Base-by-base conservation (phyloP, 2,113 vertebrate species). In the Erinaceus europaeus region DNA sequence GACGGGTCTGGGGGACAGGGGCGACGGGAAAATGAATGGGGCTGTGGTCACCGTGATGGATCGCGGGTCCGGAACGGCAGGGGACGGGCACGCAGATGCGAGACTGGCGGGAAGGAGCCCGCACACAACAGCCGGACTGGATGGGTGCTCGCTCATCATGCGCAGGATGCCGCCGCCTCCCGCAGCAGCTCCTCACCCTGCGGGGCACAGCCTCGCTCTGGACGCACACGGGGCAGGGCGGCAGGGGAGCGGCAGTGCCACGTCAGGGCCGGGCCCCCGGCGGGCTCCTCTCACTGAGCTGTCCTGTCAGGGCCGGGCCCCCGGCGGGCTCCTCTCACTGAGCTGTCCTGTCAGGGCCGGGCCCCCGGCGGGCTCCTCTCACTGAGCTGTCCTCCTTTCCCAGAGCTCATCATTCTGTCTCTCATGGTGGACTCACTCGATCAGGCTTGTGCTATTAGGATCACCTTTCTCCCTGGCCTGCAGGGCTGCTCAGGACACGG, bases 131-230 rank as follows among this genome's bases (percentile, higher is more conserved):
- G 96, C 97, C 95, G 96, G 96, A 96, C 73, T 91, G 95, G n/a
- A n/a, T n/a, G 82, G 95, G 93, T 82, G 91, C 94, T 97, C 96
- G 95, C 91, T 97, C 96, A 96, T 93, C 77, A 92, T 91, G 90
- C 78, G 86, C 61, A 93, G 65, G 18, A 12, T 90, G 90, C 53
- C 52, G n/a, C n/a, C n/a, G n/a, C n/a, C n/a, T n/a, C n/a, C n/a
- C n/a, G n/a, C n/a, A n/a, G n/a, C n/a, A n/a, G n/a, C n/a, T n/a
- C n/a, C n/a, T n/a, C n/a, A n/a, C n/a, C n/a, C n/a, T n/a, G n/a
- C n/a, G n/a, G n/a, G n/a, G n/a, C n/a, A n/a, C n/a, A n/a, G n/a
- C n/a, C n/a, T n/a, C n/a, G n/a, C n/a, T n/a, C n/a, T n/a, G n/a
- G n/a, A n/a, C n/a, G n/a, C n/a, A n/a, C n/a, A n/a, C n/a, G n/a